These are phyloP conservation scores for Scortum barcoo DNA, from an alignment of 2,113 vertebrate genomes.

Conservation along the genomic window DNA sequence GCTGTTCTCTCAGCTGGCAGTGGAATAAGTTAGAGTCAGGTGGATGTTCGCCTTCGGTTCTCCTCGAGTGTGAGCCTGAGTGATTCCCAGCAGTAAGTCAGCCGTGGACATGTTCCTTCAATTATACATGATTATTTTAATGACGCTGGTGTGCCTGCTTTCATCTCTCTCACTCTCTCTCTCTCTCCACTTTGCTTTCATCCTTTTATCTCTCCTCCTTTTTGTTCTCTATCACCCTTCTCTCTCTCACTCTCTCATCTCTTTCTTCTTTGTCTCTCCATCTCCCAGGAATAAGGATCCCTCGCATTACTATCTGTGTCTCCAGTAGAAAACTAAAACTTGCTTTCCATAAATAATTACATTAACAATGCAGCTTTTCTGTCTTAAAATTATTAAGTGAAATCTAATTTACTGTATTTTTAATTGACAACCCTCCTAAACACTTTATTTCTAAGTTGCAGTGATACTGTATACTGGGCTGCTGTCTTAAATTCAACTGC, in stretches of 20 bases:
- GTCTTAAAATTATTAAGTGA: neutral
- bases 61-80: conserved; percentile 29
- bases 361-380: neutral
- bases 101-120: conserved; percentile 60
- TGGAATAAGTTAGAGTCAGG: conserved; percentile 1
- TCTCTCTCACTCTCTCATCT: neutral
- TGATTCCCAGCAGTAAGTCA: conserved; percentile 49
- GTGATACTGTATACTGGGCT: too few species aligned
- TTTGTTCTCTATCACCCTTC: conserved; percentile 28
- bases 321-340: neutral
- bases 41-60: conserved; percentile 11
- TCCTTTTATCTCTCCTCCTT: conserved; percentile 56
- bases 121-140: conserved; percentile 79
- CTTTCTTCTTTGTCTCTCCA: conserved; percentile 26
- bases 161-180: conserved; percentile 66
- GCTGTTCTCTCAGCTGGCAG: neutral
- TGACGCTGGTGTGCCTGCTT: conserved; percentile 64
- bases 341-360: conserved; percentile 43
- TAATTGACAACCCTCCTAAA: too few species aligned
- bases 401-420: too few species aligned
- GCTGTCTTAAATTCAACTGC: too few species aligned
- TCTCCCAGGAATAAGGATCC: conserved; percentile 36
- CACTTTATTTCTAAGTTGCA: too few species aligned
- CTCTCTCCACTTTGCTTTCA: conserved; percentile 40
- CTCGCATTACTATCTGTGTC: conserved; percentile 30